Evolutionary conservation across 2,888 invertebrate species (phyloP), one percentile per base, ranked within the genome.

Genomic region (Campoplex nolae): DNA sequence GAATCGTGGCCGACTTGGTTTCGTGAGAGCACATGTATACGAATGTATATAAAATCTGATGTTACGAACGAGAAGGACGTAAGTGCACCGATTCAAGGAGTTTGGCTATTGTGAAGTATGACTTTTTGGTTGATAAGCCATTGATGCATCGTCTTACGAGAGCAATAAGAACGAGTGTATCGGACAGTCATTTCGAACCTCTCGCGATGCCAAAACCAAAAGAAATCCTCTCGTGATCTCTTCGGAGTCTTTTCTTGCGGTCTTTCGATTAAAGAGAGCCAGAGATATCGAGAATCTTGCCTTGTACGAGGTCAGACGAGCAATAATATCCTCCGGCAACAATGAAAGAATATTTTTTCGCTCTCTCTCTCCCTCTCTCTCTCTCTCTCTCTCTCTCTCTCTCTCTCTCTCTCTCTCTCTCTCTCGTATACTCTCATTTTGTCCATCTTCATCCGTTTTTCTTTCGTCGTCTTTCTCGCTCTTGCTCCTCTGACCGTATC

Each of bases 321-420:
- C 90, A 91, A 90, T 91, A 93, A 92, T 90, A 89, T 89, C 91
- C 88, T 83, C 86, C 85, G 90, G 89, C 90, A 89, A 90, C 91
- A 92, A 92, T 93, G 90, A 92, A 90, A 88, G 87, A 71, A 51
- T 76, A 48, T 16, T 48, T 45, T 79, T 3, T 71, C 45, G 51
- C 58, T 58, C n/a, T 28, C 32, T 56, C 56, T 54, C 51, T n/a
- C n/a, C n/a, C 35, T 54, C 38, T 38, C 23, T 35, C 35, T 18
- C 7, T 38, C 38, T 6, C 35, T 11, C 9, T 54, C 38, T 38
- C 23, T 35, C 35, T 18, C 7, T 38, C 38, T 6, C 35, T 11
- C n/a, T n/a, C n/a, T n/a, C n/a, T n/a, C n/a, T n/a, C 51, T 54
- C 35, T 54, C 38, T 38, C 23, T 35, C 35, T 18, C 7, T 38